A percentile compares a stretch with the other conserved stretches of the same genome.
Conservation (phyloP, 23 tunicate genomes). For the Trididemnum clinides region DNA sequence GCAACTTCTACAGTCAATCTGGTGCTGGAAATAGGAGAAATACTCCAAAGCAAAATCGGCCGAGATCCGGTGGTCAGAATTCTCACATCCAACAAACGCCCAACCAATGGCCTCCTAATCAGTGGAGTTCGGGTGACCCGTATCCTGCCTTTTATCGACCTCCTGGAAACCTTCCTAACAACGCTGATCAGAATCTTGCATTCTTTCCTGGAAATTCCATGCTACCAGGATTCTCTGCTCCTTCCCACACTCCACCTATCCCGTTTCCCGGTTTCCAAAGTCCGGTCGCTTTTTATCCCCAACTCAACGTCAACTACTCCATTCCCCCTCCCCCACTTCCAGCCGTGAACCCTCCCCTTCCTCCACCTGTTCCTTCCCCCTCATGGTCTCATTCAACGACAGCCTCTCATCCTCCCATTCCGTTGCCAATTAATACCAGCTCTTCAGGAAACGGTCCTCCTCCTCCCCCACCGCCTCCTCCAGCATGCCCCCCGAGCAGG, state of each 20-base stretch:
- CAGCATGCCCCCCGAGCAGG: slow-evolving; percentile 35
- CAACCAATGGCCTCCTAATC: slow-evolving; percentile 15
- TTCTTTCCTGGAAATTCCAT: slow-evolving; percentile 3
- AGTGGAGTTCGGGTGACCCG: slow-evolving; percentile 1
- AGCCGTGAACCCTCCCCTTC: slow-evolving; percentile 32
- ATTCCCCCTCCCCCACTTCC: slow-evolving; percentile 40
- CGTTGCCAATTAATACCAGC: neutral
- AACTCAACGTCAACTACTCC: slow-evolving; percentile 1
- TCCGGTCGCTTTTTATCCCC: slow-evolving; percentile 31
- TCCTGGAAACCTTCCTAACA: neutral
- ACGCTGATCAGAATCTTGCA: neutral
- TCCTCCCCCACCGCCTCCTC: slow-evolving; percentile 37
- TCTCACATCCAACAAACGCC: neutral
- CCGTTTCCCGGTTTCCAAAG: slow-evolving; percentile 10
- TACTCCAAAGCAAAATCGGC: slow-evolving; percentile 5
- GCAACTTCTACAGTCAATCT: neutral
- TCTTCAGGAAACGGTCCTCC: neutral
- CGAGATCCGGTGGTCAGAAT: neutral
- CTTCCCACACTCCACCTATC: neutral
- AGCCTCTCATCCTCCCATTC: neutral
- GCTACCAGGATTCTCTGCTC: neutral
- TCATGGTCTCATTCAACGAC: neutral
- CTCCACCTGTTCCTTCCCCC: slow-evolving; percentile 26
- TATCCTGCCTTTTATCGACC: neutral
- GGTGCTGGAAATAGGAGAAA: neutral